Evolutionary conservation across 2,797 vertebrate genomes (phyloP).

Genomic region (Zenarchopterus dispar): DNA sequence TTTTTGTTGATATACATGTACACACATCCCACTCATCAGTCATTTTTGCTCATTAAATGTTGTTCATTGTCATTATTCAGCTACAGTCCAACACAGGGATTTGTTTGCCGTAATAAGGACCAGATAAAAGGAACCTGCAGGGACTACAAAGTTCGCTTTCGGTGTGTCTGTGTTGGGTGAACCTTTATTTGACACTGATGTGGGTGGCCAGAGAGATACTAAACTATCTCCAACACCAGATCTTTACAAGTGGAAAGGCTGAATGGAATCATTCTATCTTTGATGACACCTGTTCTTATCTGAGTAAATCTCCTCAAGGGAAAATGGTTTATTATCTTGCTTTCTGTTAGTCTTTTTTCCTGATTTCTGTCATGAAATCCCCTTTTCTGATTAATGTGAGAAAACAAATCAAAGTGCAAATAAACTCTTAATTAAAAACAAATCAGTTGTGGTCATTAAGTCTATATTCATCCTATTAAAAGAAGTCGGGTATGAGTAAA

Average conservation of each 20-base stretch:
- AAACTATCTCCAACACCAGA: not conserved
- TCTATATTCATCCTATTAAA: no score
- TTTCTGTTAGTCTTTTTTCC: no score
- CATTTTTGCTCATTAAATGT: not conserved
- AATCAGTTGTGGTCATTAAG: no score
- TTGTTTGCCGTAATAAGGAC: conserved; percentile 24
- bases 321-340: no score
- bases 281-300: no score
- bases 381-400: no score
- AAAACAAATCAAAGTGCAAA: no score
- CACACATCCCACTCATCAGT: not conserved
- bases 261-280: not conserved
- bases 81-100: conserved; percentile 29
- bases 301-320: no score
- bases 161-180: conserved; percentile 31
- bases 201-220: not conserved
- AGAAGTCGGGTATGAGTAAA: no score
- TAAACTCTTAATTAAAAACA: no score
- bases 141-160: conserved; percentile 58
- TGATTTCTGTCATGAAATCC: no score
- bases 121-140: not conserved
- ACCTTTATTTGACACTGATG: not conserved
- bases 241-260: not conserved
- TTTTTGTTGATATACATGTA: not conserved
- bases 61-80: conserved; percentile 1